Evolutionary conservation across 1,140 invertebrate species (phyloP).

Genomic region (Scylla paramamosain): DNA sequence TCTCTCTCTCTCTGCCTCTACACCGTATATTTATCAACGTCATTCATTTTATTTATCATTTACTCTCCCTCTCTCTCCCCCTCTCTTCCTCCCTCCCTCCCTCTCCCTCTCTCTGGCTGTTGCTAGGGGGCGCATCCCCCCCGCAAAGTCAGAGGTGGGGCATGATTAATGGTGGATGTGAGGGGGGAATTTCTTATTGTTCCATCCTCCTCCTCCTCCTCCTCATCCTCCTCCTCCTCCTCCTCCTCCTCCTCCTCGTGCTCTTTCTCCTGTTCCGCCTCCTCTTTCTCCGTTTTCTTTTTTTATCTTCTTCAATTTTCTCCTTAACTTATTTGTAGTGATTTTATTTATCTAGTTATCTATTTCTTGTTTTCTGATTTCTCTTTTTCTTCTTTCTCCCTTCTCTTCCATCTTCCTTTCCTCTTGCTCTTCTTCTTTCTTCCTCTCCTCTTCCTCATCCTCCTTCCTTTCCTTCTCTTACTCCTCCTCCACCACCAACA

Average conservation of each 20-base stretch:
- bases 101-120: constrained; percentile 5
- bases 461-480: too few species aligned
- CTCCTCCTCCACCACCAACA: background rate
- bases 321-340: too few species aligned
- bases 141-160: background rate
- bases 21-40: background rate
- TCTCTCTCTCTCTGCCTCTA: background rate
- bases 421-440: background rate
- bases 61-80: background rate
- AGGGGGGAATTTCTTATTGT: background rate
- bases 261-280: too few species aligned
- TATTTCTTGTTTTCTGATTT: too few species aligned
- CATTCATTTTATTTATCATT: background rate
- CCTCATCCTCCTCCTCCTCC: background rate
- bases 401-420: background rate
- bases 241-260: background rate
- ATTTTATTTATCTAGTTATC: too few species aligned
- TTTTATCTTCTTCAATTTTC: too few species aligned
- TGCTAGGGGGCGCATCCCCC: background rate
- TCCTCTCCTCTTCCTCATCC: background rate
- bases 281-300: too few species aligned
- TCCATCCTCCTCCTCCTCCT: background rate
- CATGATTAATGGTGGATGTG: background rate
- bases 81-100: background rate
- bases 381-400: background rate